Base-by-base conservation (phyloP, 2,888 invertebrate genomes). In the Drosophila dives region DNA sequence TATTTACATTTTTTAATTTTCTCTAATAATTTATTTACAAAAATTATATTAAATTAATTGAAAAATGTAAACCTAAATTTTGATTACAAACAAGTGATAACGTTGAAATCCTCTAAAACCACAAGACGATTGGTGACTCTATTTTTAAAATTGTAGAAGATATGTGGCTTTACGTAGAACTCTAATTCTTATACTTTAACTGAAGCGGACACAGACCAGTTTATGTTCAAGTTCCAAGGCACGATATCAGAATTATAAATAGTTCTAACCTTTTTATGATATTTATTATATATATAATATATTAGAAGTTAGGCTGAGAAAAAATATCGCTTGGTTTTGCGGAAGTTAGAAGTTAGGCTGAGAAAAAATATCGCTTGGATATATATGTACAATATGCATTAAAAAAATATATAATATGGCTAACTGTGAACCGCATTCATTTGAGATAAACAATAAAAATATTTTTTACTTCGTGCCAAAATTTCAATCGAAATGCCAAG, bases 401-500 rank as follows among this genome's bases (percentile, higher is more conserved):
- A 3, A 17, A 15, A 23, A 7, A 23, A 45, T 29, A 15, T 45
- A 45, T 3, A 23, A 15, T 8, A 15, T 45, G 45, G 8, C 23
- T 23, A 15, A 23, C 45, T 8, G 45, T 45, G 4, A 45, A 23
- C 15, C 15, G 3, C 7, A 45, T 45, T 23, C 15, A 23, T 3
- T 23, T 4, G 15, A 45, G 45, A 15, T 15, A 45, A 15, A 45
- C 23, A 15, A 15, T 45, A 23, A 2, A 23, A 15, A 15, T 15
- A 32, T 32, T 20, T 33, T 29, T 53, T 45, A 45, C 33, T 45
- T 58, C 38, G 20, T 20, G 42, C 50, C 49, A 32, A 38, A 53
- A 23, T n/a, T 11, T 20, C 23, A 23, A 15, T 60, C 32, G n/a
- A 74, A 75, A 74, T 59, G 40, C 2, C 23, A 40, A 51, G 48